Evolutionary conservation across 2,888 invertebrate genomes (phyloP).

Genomic region (Philhelius pedissequus): DNA sequence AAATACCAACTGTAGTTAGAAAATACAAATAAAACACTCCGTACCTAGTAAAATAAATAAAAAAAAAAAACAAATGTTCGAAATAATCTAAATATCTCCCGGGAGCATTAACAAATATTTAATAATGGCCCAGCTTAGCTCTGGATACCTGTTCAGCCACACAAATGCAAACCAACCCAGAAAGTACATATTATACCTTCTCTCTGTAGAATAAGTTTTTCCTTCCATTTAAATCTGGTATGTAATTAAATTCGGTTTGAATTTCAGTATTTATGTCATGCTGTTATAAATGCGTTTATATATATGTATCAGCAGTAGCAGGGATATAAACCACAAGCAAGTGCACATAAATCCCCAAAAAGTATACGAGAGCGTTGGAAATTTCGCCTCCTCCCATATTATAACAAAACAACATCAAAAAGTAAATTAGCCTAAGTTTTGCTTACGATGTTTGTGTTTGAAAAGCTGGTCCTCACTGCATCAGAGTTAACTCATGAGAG

Average conservation of each 20-base stretch:
- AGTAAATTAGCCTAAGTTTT: conserved; percentile 37
- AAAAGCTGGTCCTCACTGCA: not conserved
- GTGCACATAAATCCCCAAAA: not conserved
- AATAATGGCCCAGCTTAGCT: not conserved
- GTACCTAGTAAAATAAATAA: not conserved
- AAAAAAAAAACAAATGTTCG: not conserved
- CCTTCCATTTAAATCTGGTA: conserved; percentile 1
- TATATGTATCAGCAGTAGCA: not conserved
- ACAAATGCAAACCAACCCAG: not conserved
- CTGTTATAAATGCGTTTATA: not conserved
- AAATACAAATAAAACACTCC: not conserved
- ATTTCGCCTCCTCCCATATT: not conserved
- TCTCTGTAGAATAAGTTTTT: not conserved
- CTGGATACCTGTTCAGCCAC: not conserved
- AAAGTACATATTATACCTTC: not conserved
- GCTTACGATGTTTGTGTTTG: not conserved
- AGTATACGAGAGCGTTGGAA: not conserved
- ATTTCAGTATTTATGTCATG: conserved; percentile 10
- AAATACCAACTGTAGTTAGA: not conserved
- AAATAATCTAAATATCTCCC: conserved; percentile 3
- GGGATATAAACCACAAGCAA: not conserved
- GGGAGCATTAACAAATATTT: not conserved
- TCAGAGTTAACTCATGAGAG: not conserved
- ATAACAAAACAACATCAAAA: conserved; percentile 40
- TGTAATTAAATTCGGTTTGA: conserved; percentile 19